Percentiles rank a stretch among this genome's conserved stretches.
Evolutionary conservation across 2,797 vertebrate species (phyloP).

Genomic region (Enteromius anoplus): DNA sequence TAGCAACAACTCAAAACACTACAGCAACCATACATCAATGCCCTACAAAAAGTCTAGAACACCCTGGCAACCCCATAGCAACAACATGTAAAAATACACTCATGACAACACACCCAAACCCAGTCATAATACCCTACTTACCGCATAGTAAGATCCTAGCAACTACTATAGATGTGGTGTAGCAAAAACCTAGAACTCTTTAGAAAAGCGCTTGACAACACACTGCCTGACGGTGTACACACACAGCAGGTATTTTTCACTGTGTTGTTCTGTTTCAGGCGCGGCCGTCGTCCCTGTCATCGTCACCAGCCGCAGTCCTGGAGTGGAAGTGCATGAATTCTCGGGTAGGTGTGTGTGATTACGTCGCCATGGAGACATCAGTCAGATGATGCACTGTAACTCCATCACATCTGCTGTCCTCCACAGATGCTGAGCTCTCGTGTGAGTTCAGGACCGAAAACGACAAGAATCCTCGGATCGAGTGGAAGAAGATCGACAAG

Average conservation of each 20-base stretch:
- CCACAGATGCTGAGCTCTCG: conserved; percentile 84
- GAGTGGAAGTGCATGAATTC: conserved; percentile 42
- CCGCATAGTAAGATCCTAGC: background rate
- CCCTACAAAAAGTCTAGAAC: background rate
- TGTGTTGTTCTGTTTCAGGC: conserved; percentile 7
- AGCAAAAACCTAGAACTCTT: background rate
- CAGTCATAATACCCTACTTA: background rate
- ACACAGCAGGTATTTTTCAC: background rate
- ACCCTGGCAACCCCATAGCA: background rate
- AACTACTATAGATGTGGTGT: background rate
- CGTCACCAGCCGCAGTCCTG: conserved; percentile 65
- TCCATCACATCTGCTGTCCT: background rate
- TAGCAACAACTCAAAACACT: background rate
- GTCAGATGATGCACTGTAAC: background rate
- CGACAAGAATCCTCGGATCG: conserved; percentile 82
- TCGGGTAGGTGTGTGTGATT: conserved; percentile 35
- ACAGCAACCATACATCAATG: background rate
- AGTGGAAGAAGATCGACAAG: conserved; percentile 91
- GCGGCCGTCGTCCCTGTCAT: conserved; percentile 62
- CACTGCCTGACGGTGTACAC: background rate
- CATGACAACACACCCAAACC: background rate
- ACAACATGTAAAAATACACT: no score
- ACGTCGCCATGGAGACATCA: background rate
- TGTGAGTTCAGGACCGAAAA: conserved; percentile 83
- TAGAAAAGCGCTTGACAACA: background rate